Percentiles rank a stretch among this genome's conserved stretches.
Conservation (phyloP, 1,140 invertebrate genomes). For the Triops longicaudatus region DNA sequence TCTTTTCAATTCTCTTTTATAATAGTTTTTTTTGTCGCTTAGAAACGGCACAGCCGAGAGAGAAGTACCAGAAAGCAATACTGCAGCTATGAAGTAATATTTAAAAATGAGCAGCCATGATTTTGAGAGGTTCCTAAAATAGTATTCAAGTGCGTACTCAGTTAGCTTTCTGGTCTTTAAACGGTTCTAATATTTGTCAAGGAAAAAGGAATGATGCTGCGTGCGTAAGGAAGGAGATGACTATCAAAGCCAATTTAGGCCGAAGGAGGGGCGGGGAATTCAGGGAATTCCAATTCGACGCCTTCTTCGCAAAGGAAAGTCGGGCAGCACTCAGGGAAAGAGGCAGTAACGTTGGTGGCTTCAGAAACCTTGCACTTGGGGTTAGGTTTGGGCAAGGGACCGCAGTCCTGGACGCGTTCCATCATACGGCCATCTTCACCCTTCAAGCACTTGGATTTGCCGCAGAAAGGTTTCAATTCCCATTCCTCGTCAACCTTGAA, state of each 20-base stretch:
- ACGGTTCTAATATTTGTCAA: neutral
- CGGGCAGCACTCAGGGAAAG: constrained; percentile 74
- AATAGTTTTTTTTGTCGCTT: neutral
- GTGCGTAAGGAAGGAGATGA: neutral
- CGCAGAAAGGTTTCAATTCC: constrained; percentile 78
- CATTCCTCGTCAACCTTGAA: constrained; percentile 71
- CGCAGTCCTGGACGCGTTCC: constrained; percentile 75
- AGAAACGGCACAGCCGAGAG: neutral
- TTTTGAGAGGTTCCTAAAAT: neutral
- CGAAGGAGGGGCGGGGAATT: neutral
- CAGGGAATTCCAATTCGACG: constrained; percentile 58
- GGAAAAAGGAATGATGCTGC: neutral
- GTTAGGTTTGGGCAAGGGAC: constrained; percentile 70
- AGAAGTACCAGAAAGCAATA: neutral
- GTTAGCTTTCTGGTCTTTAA: neutral
- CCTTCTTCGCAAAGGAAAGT: constrained; percentile 74
- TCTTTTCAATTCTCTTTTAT: neutral
- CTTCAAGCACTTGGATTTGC: constrained; percentile 67
- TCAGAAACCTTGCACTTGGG: constrained; percentile 76
- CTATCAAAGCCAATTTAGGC: neutral
- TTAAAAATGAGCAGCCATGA: neutral
- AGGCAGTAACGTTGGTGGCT: constrained; percentile 76
- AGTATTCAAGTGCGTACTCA: neutral
- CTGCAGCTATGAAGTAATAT: neutral
- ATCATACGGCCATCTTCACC: constrained; percentile 46